Percentiles rank a stretch among this genome's conserved stretches.
Conservation (phyloP, 2,113 vertebrate genomes). For the Poicephalus meyeri region DNA sequence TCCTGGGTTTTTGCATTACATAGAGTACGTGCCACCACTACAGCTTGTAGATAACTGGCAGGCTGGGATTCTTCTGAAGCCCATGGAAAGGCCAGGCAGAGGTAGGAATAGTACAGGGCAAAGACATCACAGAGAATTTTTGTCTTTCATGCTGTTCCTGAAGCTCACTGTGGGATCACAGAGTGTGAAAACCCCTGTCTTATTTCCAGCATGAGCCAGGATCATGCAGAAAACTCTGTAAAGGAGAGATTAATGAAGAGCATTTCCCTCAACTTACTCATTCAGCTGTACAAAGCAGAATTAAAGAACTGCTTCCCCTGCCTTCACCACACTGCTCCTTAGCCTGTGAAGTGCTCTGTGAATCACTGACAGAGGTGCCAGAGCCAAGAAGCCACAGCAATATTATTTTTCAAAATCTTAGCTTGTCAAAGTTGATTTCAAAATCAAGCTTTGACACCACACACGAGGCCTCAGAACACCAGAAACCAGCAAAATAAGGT, state of each 20-base stretch:
- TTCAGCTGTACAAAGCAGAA: not conserved
- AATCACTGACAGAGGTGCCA: not conserved
- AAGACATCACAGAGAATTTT: not conserved
- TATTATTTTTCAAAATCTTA: constrained; percentile 2
- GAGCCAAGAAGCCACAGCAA: not conserved
- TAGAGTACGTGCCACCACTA: not conserved
- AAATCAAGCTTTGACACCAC: not conserved
- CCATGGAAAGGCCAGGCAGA: not conserved
- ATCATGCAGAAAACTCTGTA: not conserved
- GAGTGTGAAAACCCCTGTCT: not conserved
- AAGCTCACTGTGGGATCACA: not conserved
- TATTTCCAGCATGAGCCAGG: not conserved
- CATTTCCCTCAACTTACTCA: not conserved
- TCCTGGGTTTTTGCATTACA: not conserved
- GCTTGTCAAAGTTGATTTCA: constrained; percentile 30
- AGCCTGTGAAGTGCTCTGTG: not conserved
- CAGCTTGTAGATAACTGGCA: not conserved
- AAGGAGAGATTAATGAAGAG: not conserved
- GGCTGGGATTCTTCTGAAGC: not conserved
- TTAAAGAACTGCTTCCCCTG: not conserved
- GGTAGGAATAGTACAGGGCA: not conserved
- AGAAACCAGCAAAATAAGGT: not conserved
- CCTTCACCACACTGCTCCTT: not conserved
- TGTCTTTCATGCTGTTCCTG: not conserved
- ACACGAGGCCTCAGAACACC: not conserved